These are phyloP conservation scores for Pomacea maculata DNA, from an alignment of 1,140 invertebrate species.

Conservation along the genomic window DNA sequence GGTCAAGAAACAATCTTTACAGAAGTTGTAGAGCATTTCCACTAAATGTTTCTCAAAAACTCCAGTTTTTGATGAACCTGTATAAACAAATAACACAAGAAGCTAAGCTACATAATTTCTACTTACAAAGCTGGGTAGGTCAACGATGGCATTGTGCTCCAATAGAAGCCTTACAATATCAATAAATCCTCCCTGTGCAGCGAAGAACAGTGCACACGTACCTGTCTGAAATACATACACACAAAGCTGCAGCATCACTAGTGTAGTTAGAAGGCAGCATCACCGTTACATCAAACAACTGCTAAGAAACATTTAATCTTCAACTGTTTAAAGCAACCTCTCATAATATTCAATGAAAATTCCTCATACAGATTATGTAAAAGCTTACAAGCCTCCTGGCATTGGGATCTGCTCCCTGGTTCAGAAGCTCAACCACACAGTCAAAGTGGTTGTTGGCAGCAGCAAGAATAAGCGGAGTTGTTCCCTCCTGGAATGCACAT, in stretches of 20 bases:
- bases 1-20: too few species aligned
- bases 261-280: background rate
- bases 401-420: constrained; percentile 87
- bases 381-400: constrained; percentile 79
- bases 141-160: constrained; percentile 79
- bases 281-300: background rate
- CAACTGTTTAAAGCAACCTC: background rate
- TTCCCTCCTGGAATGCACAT: constrained; percentile 79
- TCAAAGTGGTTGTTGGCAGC: constrained; percentile 88
- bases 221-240: constrained; percentile 75
- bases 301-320: background rate
- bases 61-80: too few species aligned
- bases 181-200: constrained; percentile 86
- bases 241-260: too few species aligned
- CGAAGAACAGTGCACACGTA: constrained; percentile 90
- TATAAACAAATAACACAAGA: background rate
- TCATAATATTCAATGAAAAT: background rate
- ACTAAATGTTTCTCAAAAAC: too few species aligned
- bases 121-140: constrained; percentile 83
- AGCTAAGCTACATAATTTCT: background rate
- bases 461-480: constrained; percentile 88
- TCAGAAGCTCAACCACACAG: constrained; percentile 84
- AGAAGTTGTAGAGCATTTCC: too few species aligned
- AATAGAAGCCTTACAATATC: constrained; percentile 82
- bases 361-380: background rate